phyloP scores from a whole-genome alignment of 2,888 invertebrate species.

The Clusia tigrina region DNA sequence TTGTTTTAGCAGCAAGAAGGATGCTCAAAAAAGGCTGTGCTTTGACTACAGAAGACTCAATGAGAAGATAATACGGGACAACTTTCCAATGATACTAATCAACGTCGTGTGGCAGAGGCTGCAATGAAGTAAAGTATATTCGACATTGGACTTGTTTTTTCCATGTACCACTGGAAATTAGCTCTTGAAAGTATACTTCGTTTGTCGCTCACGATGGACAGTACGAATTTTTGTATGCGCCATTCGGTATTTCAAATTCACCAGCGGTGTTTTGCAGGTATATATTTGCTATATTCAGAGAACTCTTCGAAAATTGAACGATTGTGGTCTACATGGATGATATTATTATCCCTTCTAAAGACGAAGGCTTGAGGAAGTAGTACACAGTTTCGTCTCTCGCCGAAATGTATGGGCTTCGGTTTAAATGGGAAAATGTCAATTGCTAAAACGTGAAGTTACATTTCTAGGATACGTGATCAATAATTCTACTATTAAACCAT shows the following conservation, averaged over 20 bases:
- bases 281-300: slow-evolving; percentile 12
- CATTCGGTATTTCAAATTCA: slow-evolving; percentile 19
- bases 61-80: slow-evolving; percentile 25
- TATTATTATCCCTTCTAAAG: slow-evolving; percentile 20
- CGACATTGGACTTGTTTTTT: slow-evolving; percentile 29
- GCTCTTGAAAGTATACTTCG: slow-evolving; percentile 3
- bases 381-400: slow-evolving; percentile 24
- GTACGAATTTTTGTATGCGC: slow-evolving; percentile 28
- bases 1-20: slow-evolving; percentile 17
- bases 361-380: slow-evolving; percentile 20
- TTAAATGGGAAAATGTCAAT: slow-evolving; percentile 33
- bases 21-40: neutral
- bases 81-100: no score
- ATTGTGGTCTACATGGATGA: slow-evolving; percentile 26
- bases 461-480: slow-evolving; percentile 17
- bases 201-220: slow-evolving; percentile 21
- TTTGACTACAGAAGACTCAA: slow-evolving; percentile 16
- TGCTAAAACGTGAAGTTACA: slow-evolving; percentile 20
- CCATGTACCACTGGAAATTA: slow-evolving; percentile 27
- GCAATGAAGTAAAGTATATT: slow-evolving; percentile 22
- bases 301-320: slow-evolving; percentile 4
- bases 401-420: slow-evolving; percentile 17
- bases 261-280: slow-evolving; percentile 18
- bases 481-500: slow-evolving; percentile 10
- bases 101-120: slow-evolving; percentile 30